Evolutionary conservation across 2,113 vertebrate genomes (phyloP).

Genomic region (Seriola aureovittata): DNA sequence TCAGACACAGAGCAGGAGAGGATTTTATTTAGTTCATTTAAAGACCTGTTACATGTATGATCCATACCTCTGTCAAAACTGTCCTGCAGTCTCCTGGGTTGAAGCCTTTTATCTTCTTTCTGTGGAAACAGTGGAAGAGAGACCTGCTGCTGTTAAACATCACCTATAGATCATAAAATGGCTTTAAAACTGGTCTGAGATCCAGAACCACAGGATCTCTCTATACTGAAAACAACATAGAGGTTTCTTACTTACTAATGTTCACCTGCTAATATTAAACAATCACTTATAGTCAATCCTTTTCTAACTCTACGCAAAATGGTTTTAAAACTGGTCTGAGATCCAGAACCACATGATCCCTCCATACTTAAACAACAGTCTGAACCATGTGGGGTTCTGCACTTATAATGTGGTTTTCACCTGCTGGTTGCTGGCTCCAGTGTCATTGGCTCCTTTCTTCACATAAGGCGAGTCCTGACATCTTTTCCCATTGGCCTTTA

Average conservation of each 20-base stretch:
- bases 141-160: neutral
- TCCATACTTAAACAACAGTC: neutral
- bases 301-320: too few species aligned
- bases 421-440: constrained; percentile 84
- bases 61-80: constrained; percentile 87
- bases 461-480: constrained; percentile 87
- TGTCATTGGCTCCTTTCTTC: constrained; percentile 90
- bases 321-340: neutral
- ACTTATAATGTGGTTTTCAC: constrained; percentile 40
- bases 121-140: constrained; percentile 60
- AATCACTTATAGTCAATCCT: neutral
- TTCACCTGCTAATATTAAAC: neutral
- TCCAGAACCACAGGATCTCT: neutral
- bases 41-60: too few species aligned
- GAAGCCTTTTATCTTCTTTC: constrained; percentile 93
- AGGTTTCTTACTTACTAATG: too few species aligned
- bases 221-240: neutral
- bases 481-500: constrained; percentile 88
- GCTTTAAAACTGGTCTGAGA: neutral
- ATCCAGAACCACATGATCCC: neutral
- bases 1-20: too few species aligned
- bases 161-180: too few species aligned
- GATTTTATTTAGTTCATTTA: too few species aligned
- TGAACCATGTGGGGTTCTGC: neutral
- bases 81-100: constrained; percentile 92